Base-by-base conservation (phyloP, 2,888 invertebrate species). In the Hypena proboscidalis region DNA sequence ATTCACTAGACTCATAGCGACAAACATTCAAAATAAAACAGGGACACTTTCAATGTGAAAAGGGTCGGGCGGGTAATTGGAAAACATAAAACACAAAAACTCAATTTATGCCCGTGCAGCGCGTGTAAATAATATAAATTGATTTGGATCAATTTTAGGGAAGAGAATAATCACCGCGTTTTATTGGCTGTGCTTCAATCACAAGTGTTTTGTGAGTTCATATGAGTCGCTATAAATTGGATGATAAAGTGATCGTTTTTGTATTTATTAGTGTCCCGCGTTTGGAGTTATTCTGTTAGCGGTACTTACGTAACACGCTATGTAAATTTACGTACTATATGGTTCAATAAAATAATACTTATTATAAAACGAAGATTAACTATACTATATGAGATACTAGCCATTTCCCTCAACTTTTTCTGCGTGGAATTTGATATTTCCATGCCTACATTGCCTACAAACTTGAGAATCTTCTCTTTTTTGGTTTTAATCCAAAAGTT, bases 141-240 rank as follows among this genome's bases (percentile, higher is more conserved):
- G 78, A 76, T 74, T 73, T 67, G 67, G 78, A 78, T 75, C 76
- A 75, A 75, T 77, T 74, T 72, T 58, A 66, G 63, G 39, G 51
- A 34, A 59, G 56, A 64, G 72, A 77, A 81, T 82, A 80, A 84
- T 82, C 75, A 74, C 67, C 70, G 56, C 53, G 40, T 67, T 79
- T 79, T 77, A 80, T 74, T 70, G 63, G 65, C 51, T 64, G 64
- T 60, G 60, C 50, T 51, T 65, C 67, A 71, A 73, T 78, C 73
- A 72, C 76, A 73, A 75, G 77, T 62, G 55, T 58, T 58, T 58
- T 62, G 58, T 70, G 78, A 80, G 76, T 80, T 77, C 75, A 81
- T 83, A 80, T 82, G 74, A 68, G 72, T 59, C 48, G 70, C 60
- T 51, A 68, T 80, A 77, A 77, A 81, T 76, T 75, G 67, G 65